Evolutionary conservation across 2,113 vertebrate species (phyloP).

Genomic region (Poeciliopsis occidentalis): DNA sequence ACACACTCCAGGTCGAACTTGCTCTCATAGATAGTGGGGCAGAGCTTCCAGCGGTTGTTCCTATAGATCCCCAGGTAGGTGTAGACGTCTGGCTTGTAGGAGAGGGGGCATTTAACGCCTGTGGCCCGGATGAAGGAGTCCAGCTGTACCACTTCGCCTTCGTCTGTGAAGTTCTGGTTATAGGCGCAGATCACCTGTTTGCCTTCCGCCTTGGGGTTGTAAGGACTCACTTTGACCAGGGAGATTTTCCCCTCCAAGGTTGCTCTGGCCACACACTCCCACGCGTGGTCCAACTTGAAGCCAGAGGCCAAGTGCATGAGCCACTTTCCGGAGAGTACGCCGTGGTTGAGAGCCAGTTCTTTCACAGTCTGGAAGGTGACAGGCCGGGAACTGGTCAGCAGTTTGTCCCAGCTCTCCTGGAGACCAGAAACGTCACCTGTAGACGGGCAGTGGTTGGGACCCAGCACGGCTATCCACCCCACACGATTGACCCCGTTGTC

Average conservation of each 20-base stretch:
- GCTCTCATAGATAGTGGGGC: slow-evolving; percentile 92
- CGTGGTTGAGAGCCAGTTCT: slow-evolving; percentile 88
- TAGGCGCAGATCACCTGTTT: slow-evolving; percentile 89
- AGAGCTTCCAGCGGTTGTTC: slow-evolving; percentile 89
- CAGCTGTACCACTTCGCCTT: slow-evolving; percentile 82
- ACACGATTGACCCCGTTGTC: slow-evolving; percentile 74
- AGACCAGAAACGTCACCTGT: slow-evolving; percentile 78
- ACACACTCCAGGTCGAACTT: slow-evolving; percentile 87
- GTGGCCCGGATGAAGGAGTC: slow-evolving; percentile 84
- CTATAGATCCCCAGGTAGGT: slow-evolving; percentile 90
- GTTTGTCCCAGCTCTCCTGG: slow-evolving; percentile 87
- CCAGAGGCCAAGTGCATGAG: slow-evolving; percentile 88
- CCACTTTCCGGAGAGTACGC: slow-evolving; percentile 88
- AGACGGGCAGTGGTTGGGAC: slow-evolving; percentile 69
- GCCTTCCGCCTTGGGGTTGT: slow-evolving; percentile 69
- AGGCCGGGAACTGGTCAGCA: slow-evolving; percentile 80
- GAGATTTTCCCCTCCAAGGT: slow-evolving; percentile 82
- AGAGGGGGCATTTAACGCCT: slow-evolving; percentile 86
- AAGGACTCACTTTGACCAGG: slow-evolving; percentile 85
- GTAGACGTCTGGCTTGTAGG: slow-evolving; percentile 91
- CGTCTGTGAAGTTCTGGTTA: slow-evolving; percentile 87
- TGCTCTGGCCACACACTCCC: slow-evolving; percentile 86
- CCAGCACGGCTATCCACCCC: slow-evolving; percentile 86
- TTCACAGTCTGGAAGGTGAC: slow-evolving; percentile 82
- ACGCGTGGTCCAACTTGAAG: slow-evolving; percentile 91